A percentile compares a stretch with the other conserved stretches of the same genome.
Evolutionary conservation across 2,888 invertebrate species (phyloP).

Genomic region (Glyphotaelius pellucidus): DNA sequence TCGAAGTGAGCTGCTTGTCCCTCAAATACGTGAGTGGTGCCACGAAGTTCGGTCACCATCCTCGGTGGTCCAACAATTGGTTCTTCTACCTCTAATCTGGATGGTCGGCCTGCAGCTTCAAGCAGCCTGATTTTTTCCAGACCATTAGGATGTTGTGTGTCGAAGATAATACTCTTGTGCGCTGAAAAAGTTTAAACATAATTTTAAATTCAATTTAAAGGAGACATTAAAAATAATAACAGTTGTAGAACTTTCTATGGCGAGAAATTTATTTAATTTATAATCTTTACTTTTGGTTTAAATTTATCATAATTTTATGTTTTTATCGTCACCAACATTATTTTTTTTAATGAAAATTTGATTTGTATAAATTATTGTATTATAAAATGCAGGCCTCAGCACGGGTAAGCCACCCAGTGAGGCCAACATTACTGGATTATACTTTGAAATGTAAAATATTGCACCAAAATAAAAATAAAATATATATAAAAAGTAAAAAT

Average conservation of each 20-base stretch:
- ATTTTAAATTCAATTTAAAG: neutral
- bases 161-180: constrained; percentile 89
- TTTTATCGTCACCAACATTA: no score
- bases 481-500: neutral
- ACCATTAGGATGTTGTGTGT: constrained; percentile 95
- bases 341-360: no score
- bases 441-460: no score
- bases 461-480: no score
- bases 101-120: constrained; percentile 91
- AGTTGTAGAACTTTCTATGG: neutral
- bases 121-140: constrained; percentile 92
- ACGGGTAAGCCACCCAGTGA: no score
- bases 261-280: no score
- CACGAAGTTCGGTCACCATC: constrained; percentile 91
- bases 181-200: constrained; percentile 73
- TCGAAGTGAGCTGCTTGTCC: constrained; percentile 97
- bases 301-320: no score
- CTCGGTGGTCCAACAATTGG: constrained; percentile 87
- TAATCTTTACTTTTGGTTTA: no score
- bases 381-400: no score
- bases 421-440: no score
- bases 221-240: neutral
- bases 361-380: no score
- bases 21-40: constrained; percentile 92
- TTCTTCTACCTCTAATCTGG: constrained; percentile 89